Base-by-base conservation (phyloP, 1,140 invertebrate species). In the Phymastichus coffea region DNA sequence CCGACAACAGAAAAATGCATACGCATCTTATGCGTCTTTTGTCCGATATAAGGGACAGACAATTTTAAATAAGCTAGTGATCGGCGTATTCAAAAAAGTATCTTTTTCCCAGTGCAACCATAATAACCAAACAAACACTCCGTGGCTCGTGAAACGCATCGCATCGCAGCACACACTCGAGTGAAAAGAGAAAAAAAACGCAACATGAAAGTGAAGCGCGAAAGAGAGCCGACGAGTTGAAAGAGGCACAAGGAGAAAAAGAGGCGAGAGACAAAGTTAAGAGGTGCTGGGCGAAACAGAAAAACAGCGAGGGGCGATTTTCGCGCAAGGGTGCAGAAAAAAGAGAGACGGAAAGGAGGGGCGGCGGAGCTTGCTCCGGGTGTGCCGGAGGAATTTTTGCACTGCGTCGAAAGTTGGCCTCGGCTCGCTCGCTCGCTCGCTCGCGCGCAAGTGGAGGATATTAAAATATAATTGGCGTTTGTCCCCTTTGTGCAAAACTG, bases 381-480 rank as follows among this genome's bases (percentile, higher is more conserved):
- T 15, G 20, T n/a, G 26, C 37, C 19, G n/a, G 48, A 53, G 62
- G 64, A 70, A 65, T 66, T 66, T 64, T n/a, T 28, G 59, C 57
- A 12, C 40, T 28, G 12, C n/a, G n/a, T n/a, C n/a, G n/a, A n/a
- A n/a, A n/a, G n/a, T n/a, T n/a, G 47, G 43, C 37, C 33, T 55
- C 51, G 33, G 25, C 37, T 51, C 37, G 35, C 53, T 26, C 52
- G 22, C 35, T 44, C 33, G 15, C 53, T 12, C 48, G 30, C 20
- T 14, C 43, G 6, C 20, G 6, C 25, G 3, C 33, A n/a, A 20
- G 40, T 20, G 44, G 48, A 58, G 65, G 57, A 69, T 72, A 73
- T 75, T 74, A 75, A 75, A 75, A 72, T 73, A 74, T 75, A 74
- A 76, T 76, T 74, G 70, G 66, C 72, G 64, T 67, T 71, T 68